Conservation (phyloP, 1,140 invertebrate species). For the Lasaia peninsularis region DNA sequence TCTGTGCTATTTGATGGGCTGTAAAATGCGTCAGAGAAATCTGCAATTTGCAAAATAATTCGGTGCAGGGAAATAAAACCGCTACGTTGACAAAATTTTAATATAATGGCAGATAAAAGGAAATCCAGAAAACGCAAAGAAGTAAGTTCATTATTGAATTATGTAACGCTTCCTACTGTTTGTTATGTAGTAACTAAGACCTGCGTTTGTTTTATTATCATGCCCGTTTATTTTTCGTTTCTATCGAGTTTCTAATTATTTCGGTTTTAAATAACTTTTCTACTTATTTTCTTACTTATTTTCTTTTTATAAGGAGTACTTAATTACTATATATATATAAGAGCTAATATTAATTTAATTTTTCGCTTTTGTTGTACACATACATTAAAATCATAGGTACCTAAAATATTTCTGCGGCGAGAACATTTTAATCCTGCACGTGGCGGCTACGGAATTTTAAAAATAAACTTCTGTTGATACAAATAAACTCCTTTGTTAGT, state of each 20-base stretch:
- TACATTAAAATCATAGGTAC: background rate
- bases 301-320: no score
- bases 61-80: slow-evolving; percentile 36
- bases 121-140: slow-evolving; percentile 87
- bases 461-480: slow-evolving; percentile 35
- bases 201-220: background rate
- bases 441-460: slow-evolving; percentile 24
- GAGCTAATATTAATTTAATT: no score
- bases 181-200: background rate
- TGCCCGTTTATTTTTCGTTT: no score
- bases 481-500: slow-evolving; percentile 35
- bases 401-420: background rate
- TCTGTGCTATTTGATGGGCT: background rate
- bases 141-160: slow-evolving; percentile 69
- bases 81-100: slow-evolving; percentile 60
- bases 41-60: slow-evolving; percentile 30
- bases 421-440: background rate
- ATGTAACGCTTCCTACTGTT: background rate
- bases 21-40: slow-evolving; percentile 29
- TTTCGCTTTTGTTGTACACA: background rate
- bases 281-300: no score
- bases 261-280: no score
- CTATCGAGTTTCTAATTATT: no score
- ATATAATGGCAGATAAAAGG: slow-evolving; percentile 86
- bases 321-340: no score